Evolutionary conservation across 2,888 invertebrate genomes (phyloP), one percentile per base, ranked within the genome.

Genomic region (Pinctada fucata): DNA sequence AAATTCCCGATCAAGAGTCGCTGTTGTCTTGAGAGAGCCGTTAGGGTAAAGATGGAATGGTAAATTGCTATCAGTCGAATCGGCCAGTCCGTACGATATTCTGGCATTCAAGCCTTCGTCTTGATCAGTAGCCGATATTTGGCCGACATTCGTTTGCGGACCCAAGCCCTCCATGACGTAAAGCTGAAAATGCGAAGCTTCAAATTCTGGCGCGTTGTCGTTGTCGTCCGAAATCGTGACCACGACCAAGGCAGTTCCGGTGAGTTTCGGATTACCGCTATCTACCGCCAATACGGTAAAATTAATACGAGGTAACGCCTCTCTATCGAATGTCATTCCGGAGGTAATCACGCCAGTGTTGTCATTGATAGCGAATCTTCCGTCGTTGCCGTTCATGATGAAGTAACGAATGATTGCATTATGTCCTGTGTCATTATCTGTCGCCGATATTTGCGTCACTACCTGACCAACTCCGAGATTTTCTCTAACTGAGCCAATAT

Each of bases 41-140:
- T 86, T 79, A 77, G 76, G 76, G 13, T 81, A 70, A 1, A 86
- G 80, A 68, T 74, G 68, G 82, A 86, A 86, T 2, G 86, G 84
- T 4, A 83, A 76, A 31, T 94, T 93, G 0, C 92, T 92, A 6
- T 93, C 90, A 67, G 91, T 91, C 16, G 80, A 49, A 52, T 75
- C 79, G 49, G 79, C 67, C 49, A 85, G 51, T 31, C 80, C 82
- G 86, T 94, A 94, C 52, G 90, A 88, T 48, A 96, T 95, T 92
- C 97, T 97, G n/a, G 97, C 96, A 92, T 99, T 99, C 87, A 96
- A 95, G 1, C 97, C 97, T 67, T 96, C 95, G 90, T 99, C 98
- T 89, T 96, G 96, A 92, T 99, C 98, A 0, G 97, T 96, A 0
- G 98, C 99, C 82, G 97, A 95, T 0, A 99, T 94, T 0, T 97